Percentiles rank a stretch among this genome's conserved stretches.
These are phyloP conservation scores for Carcina quercana DNA, from an alignment of 2,888 invertebrate genomes.

Conservation along the genomic window DNA sequence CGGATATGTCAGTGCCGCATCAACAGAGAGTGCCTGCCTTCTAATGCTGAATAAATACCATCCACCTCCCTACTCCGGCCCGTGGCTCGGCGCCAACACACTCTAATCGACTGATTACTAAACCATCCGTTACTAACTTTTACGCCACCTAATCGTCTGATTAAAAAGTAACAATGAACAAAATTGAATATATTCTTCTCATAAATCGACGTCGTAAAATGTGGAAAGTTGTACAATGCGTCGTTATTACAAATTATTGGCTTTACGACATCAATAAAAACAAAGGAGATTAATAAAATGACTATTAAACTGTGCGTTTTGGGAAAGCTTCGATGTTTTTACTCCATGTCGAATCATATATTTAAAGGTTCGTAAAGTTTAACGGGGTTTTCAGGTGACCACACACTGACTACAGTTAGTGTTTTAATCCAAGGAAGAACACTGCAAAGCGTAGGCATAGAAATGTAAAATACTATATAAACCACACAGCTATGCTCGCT, in stretches of 20 bases:
- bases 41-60: constrained; percentile 69
- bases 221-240: neutral
- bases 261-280: constrained; percentile 6
- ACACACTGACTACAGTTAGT: too few species aligned
- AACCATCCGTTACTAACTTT: too few species aligned
- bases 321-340: neutral
- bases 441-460: too few species aligned
- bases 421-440: too few species aligned
- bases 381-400: too few species aligned
- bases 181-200: constrained; percentile 1
- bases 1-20: constrained; percentile 71
- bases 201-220: constrained; percentile 1
- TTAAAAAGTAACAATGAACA: too few species aligned
- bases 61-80: constrained; percentile 45
- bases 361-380: too few species aligned
- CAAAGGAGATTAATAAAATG: constrained; percentile 4
- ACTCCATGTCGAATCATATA: too few species aligned
- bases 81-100: constrained; percentile 25
- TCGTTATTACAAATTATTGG: neutral
- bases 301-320: neutral
- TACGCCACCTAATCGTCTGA: too few species aligned
- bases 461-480: too few species aligned
- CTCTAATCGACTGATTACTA: constrained; percentile 1
- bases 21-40: constrained; percentile 68
- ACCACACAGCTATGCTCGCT: too few species aligned